These are phyloP conservation scores for Crotalus horridus DNA, from an alignment of 2,113 vertebrate species.

Conservation along the genomic window DNA sequence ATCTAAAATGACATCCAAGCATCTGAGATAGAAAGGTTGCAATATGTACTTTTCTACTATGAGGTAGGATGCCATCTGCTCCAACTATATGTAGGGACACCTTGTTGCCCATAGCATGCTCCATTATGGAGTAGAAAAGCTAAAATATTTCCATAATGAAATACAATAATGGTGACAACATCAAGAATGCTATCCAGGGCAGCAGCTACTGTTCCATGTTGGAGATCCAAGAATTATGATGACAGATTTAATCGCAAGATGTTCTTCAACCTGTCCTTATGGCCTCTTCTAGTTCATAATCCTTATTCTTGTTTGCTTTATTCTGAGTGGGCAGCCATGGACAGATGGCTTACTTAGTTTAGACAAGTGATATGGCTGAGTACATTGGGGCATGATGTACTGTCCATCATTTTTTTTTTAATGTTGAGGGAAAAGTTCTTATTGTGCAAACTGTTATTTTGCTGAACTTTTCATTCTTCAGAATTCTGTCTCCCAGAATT, in stretches of 20 bases:
- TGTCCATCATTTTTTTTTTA: not conserved
- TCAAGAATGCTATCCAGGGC: not conserved
- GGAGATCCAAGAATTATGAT: not conserved
- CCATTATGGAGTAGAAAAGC: not conserved
- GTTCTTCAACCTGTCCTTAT: not conserved
- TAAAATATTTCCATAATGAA: not conserved
- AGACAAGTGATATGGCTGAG: not conserved
- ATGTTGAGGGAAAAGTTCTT: not conserved
- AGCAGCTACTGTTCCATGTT: not conserved
- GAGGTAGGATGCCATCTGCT: not conserved
- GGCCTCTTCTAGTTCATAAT: not conserved
- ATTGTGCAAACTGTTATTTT: not conserved
- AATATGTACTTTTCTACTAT: slow-evolving; percentile 11
- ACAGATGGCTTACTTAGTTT: not conserved
- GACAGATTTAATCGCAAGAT: not conserved
- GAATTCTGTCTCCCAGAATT: not conserved
- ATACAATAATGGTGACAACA: not conserved
- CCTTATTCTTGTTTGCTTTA: too few relatives aligned
- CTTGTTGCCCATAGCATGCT: not conserved
- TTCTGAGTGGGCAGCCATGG: not conserved
- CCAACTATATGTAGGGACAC: slow-evolving; percentile 5
- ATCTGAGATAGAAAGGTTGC: not conserved
- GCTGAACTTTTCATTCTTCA: not conserved
- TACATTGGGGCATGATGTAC: not conserved
- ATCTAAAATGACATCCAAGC: not conserved